Base-by-base conservation (phyloP, 2,888 invertebrate species). In the Eugnorisma glareosa region DNA sequence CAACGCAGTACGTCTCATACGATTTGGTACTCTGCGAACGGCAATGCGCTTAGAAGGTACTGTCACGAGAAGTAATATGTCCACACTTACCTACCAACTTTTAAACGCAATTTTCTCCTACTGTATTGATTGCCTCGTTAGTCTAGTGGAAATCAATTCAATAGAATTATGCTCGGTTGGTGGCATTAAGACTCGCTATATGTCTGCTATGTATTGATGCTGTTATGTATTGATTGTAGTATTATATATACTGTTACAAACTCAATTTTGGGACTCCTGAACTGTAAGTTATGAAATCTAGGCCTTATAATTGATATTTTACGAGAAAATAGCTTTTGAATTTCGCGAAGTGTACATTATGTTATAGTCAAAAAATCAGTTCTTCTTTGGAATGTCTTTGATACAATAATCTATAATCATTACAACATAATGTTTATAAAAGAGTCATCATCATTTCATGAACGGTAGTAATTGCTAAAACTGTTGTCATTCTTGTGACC, bases 21-120 rank as follows among this genome's bases (percentile, higher is more conserved):
- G 68, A 80, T 81, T 77, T 59, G 67, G 64, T 69, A 59, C 63
- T 78, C 77, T 83, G 83, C 51, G 63, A 74, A 81, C 79, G 61
- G 82, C 82, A 77, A 73, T 82, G 87, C 82, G 84, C 81, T 87
- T 79, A 75, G 84, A 24, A 28, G 28, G 21, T 85, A 89, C 88
- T n/a, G 37, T 37, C 35, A 24, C 86, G 88, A 31, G 6, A 18
- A 28, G 3, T 24, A 24, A 3, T 51, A 8, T 48, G 48, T 21
- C 6, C 0, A 48, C 7, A 21, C 51, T 24, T 51, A 51, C 3
- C 51, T 2, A 51, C 8, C 24, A 51, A 51, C 8, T 51, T 45
- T 45, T 48, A 48, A 48, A 48, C 6, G 18, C 7, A 1, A 28
- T 57, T 57, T n/a, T 28, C 6, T 18, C 18, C 18, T 18, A 59